Base-by-base conservation (phyloP, 2,113 vertebrate genomes). In the Myotis yumanensis region DNA sequence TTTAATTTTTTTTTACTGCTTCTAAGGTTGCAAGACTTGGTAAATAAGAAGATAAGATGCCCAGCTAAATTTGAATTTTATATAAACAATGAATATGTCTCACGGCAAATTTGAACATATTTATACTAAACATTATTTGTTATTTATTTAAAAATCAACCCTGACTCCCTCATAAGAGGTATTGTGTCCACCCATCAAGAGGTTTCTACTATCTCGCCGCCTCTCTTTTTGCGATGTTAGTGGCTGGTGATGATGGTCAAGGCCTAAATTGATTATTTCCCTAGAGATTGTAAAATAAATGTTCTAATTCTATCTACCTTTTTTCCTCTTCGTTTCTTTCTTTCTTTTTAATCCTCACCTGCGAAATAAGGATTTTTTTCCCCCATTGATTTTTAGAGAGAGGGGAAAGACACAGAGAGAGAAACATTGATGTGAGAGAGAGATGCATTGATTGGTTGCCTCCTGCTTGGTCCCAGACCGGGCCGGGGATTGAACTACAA, bases 61-160 rank as follows among this genome's bases (percentile, higher is more conserved):
- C 23, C 68, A 73, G 48, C 83, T 92, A 87, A 89, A 59, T 72
- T 46, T 88, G 72, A 85, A 94, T 95, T 86, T 91, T 75, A 80
- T 30, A 52, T 32, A 81, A 48, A 79, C 12, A 43, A 77, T 66
- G n/a, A 57, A 72, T 48, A 75, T 59, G 18, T 57, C 32, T 92
- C 43, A n/a, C 75, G 43, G 46, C 84, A 46, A 76, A 86, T 83
- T 90, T 48, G 75, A 40, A 72, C 20, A 84, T 83, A 51, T 16
- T 86, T 68, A 83, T 20, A 37, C 37, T 66, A 81, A 84, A 92
- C 15, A 40, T 51, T 90, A 71, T 52, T 59, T 80, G 7, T 17
- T 82, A 81, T 64, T 80, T 92, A 76, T 66, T 66, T 89, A 43
- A 85, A 81, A 93, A 68, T 84, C 51, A 86, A n/a, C 52, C 88